Base-by-base conservation (phyloP, 2,797 vertebrate genomes). In the Pantherophis vulpinus region DNA sequence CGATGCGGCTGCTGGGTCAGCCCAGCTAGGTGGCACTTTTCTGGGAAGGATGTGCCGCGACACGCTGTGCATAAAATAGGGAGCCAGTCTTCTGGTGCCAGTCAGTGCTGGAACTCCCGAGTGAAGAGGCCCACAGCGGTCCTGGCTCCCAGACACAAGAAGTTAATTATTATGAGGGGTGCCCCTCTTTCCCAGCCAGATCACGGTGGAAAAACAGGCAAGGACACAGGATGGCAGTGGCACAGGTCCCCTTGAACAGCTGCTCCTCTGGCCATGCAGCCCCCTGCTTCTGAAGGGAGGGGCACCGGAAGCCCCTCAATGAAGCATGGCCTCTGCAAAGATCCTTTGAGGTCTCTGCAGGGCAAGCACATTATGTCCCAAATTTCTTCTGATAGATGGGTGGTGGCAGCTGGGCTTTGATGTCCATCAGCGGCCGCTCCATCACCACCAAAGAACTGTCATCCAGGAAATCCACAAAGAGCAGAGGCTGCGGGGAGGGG, bases 341-440 rank as follows among this genome's bases (percentile, higher is more conserved):
- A 20, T 1, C 0, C 60, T 96, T 94, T 91, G 94, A 70, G 61
- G 66, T 1, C 93, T 96, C 97, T 97, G 97, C 23, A 83, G 70
- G 94, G 95, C 95, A 93, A 93, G 20, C 79, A 2, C 95, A 47
- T 25, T 98, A 99, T 83, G 99, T 99, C 94, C 99, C 99, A 93
- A 99, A 99, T 96, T 98, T 99, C 98, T 99, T 99, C 98, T 98
- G 98, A 90, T 98, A 98, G 95, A 99, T 97, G 2, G 99, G 98
- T 20, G 98, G 97, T 0, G 99, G 99, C 92, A 99, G 98, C 94
- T 98, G 98, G 27, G 98, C 96, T 47, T 97, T 94, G 96, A 99
- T 98, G 96, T 99, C 99, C 96, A 98, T 94, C 90, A 99, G 96
- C 32, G 98, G 98, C 92, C 99, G 98, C 95, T 99, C 99, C 93